A percentile compares a stretch with the other conserved stretches of the same genome.
Evolutionary conservation across 1,140 invertebrate genomes (phyloP).

Genomic region (Dendroctonus ponderosae): DNA sequence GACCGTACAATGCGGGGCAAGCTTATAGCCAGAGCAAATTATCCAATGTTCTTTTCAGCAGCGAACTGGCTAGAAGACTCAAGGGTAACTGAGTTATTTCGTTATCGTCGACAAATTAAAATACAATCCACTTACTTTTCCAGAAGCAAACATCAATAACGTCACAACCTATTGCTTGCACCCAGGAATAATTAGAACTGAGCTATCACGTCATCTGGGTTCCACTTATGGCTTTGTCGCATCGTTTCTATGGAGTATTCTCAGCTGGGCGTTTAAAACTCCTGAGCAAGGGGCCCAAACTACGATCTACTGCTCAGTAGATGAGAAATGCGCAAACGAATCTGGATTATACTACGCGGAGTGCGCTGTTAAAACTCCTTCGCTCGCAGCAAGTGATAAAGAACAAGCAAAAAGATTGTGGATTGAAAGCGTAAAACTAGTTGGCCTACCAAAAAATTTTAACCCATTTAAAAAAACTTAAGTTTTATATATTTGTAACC

Average conservation of each 20-base stretch:
- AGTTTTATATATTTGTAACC: slow-evolving; percentile 1
- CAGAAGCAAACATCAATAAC: slow-evolving; percentile 52
- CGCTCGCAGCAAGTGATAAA: slow-evolving; percentile 53
- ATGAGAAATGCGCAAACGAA: slow-evolving; percentile 63
- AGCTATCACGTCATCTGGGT: slow-evolving; percentile 69
- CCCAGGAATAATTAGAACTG: slow-evolving; percentile 72
- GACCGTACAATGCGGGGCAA: no score
- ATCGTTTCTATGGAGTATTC: slow-evolving; percentile 39
- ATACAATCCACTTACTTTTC: slow-evolving; percentile 23
- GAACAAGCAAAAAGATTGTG: slow-evolving; percentile 69
- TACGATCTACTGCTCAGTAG: slow-evolving; percentile 72
- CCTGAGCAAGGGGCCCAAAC: slow-evolving; percentile 75
- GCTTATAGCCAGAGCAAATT: no score
- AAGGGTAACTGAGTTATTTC: neutral
- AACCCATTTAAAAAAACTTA: slow-evolving; percentile 27
- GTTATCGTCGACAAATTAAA: neutral
- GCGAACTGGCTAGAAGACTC: neutral
- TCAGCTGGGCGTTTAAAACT: slow-evolving; percentile 57
- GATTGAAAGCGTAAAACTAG: slow-evolving; percentile 64
- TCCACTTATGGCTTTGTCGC: slow-evolving; percentile 52
- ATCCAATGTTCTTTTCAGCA: no score
- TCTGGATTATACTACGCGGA: slow-evolving; percentile 65
- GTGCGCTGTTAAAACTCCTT: slow-evolving; percentile 53
- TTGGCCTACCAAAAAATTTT: slow-evolving; percentile 53
- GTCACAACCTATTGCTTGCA: slow-evolving; percentile 70